Base-by-base conservation (phyloP, 2,888 invertebrate species). In the Archips xylosteana region DNA sequence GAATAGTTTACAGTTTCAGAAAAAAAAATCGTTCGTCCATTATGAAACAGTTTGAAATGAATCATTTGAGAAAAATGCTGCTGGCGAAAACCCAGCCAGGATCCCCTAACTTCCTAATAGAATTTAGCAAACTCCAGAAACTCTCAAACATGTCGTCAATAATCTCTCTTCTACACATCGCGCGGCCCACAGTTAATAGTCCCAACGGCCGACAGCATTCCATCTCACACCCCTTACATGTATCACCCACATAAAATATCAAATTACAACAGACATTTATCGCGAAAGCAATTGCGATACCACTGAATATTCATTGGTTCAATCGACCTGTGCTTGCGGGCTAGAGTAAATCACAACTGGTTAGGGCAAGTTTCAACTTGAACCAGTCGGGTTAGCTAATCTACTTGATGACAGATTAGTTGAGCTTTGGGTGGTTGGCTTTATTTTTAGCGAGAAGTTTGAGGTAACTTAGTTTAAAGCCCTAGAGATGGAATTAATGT, bases 261-360 rank as follows among this genome's bases (percentile, higher is more conserved):
- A 10, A 57, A 9, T 15, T 57, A 69, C 73, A 69, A 69, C 39
- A 47, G 45, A 54, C 67, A 69, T 73, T 73, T 69, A 73, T 62
- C 68, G 68, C 59, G 51, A 68, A 63, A 68, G 67, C 72, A 73
- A 69, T 73, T 73, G 73, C 73, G 39, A 64, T 73, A 64, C 39
- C 64, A 57, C 59, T 73, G 73, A 63, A 73, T 73, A 73, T 73
- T 73, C 73, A 73, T 63, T 57, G 49, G 63, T 63, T 69, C 64
- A 68, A 69, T 73, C 73, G 51, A 49, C 64, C 63, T 74, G 65
- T 54, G 74, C 74, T 74, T 69, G 60, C 68, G 57, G 60, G 68
- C 68, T 65, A 59, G 47, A 67, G 64, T 74, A 74, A 70, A 74
- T 74, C 65, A 74, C 69, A 54, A 74, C 74, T 54, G 74, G 69